These are phyloP conservation scores for Polylopha cassiicola DNA, from an alignment of 2,888 invertebrate genomes.

Conservation along the genomic window DNA sequence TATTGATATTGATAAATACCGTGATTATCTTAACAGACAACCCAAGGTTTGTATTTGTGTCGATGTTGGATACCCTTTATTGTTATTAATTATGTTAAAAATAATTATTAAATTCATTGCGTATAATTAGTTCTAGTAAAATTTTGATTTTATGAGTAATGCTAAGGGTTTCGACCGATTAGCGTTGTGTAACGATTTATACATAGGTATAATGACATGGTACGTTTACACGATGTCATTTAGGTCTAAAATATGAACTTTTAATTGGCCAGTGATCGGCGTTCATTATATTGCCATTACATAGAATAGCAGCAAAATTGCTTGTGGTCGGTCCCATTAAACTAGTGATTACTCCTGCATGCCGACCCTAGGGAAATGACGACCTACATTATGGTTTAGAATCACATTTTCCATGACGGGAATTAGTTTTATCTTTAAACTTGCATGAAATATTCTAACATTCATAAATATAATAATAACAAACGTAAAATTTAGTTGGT, in stretches of 20 bases:
- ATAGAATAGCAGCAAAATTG: not conserved
- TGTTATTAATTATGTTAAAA: not conserved
- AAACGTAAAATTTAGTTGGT: too few relatives aligned
- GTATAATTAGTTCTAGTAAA: not conserved
- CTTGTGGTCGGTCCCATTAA: not conserved
- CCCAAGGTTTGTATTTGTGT: not conserved
- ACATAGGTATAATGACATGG: too few relatives aligned
- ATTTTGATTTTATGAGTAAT: too few relatives aligned
- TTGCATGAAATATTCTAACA: too few relatives aligned
- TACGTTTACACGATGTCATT: conserved; percentile 19
- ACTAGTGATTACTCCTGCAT: conserved; percentile 1
- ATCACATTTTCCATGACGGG: too few relatives aligned
- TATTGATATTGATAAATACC: not conserved
- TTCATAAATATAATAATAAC: too few relatives aligned
- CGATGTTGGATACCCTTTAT: not conserved
- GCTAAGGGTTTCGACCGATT: too few relatives aligned
- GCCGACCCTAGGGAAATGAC: conserved; percentile 1
- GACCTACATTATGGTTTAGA: conserved; percentile 1
- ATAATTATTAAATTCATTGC: not conserved
- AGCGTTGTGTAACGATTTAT: too few relatives aligned
- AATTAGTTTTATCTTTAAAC: too few relatives aligned
- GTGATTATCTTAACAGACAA: not conserved
- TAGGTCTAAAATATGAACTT: conserved; percentile 40
- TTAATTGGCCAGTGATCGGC: conserved; percentile 42
- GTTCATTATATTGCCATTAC: conserved; percentile 47